Conservation (phyloP, 2,113 vertebrate species). For the Paralichthys olivaceus region DNA sequence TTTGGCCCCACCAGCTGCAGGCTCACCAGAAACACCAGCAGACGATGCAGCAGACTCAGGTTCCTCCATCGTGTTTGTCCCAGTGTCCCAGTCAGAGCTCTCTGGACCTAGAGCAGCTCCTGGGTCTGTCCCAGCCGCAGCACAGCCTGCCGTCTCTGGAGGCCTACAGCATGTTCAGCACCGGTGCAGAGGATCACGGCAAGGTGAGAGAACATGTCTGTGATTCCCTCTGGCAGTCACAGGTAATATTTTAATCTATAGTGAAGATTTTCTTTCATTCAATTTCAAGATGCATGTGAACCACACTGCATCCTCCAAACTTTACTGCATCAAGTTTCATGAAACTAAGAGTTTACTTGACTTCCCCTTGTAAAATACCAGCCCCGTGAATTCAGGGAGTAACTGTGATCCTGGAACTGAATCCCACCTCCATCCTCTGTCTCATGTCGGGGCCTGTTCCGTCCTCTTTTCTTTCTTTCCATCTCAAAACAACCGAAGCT, state of each 20-base stretch:
- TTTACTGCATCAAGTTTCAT: neutral
- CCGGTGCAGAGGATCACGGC: constrained; percentile 49
- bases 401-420: neutral
- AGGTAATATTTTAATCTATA: no score
- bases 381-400: neutral
- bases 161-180: constrained; percentile 56
- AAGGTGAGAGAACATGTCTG: constrained; percentile 65
- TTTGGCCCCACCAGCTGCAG: constrained; percentile 44
- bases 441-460: neutral
- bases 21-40: constrained; percentile 46
- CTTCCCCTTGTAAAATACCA: no score
- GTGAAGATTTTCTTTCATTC: no score
- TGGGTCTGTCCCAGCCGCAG: constrained; percentile 57
- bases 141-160: constrained; percentile 46
- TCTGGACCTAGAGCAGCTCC: constrained; percentile 66
- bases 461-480: neutral
- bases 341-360: neutral
- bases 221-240: no score
- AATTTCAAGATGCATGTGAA: neutral
- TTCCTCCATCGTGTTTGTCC: constrained; percentile 21
- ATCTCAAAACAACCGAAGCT: constrained; percentile 7
- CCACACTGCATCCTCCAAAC: neutral
- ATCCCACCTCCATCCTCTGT: constrained; percentile 18
- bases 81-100: constrained; percentile 55
- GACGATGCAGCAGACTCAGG: constrained; percentile 49